Evolutionary conservation across 2,888 invertebrate genomes (phyloP), one percentile per base, ranked within the genome.

Genomic region (Mycogona germanica): DNA sequence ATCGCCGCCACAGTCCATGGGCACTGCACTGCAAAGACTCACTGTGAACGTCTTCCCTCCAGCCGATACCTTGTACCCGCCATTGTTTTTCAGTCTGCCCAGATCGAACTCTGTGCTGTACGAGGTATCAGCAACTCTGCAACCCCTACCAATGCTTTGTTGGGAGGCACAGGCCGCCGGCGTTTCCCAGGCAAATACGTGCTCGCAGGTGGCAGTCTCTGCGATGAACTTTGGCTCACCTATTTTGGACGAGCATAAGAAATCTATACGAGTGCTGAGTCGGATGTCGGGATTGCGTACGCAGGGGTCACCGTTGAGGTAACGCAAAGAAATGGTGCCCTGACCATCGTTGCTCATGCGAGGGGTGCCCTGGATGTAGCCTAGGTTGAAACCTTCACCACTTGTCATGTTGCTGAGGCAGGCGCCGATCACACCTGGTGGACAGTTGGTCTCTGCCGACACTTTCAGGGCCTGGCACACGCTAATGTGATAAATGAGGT

Each of bases 141-240:
- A 55, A 37, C 40, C 40, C 14, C 23, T 25, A 19, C 55, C 55
- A 5, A 38, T 17, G 5, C 25, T 14, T 46, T 45, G 44, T 47
- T 55, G 28, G 17, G 26, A 54, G 14, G 52, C 29, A 46, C 55
- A 55, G n/a, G 55, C 55, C 12, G 28, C 46, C 37, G 55, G 51
- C 6, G 51, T 53, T 14, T 45, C 32, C 55, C 55, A 55, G 38
- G 19, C 26, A 28, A 55, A 32, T 6, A 55, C 14, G 23, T 46
- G 46, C 35, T 53, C 55, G 28, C 55, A 55, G 19, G 51, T 46
- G 9, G 45, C 29, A 28, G 51, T 45, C 26, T 53, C 55, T 19
- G 26, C 55, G 28, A 53, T 21, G 32, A 55, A 55, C 25, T 29
- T 25, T 9, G 55, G 55, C 21, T 35, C 44, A 17, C 35, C 45